phyloP scores from a whole-genome alignment of 2,113 vertebrate species.

The Pedionomus torquatus region DNA sequence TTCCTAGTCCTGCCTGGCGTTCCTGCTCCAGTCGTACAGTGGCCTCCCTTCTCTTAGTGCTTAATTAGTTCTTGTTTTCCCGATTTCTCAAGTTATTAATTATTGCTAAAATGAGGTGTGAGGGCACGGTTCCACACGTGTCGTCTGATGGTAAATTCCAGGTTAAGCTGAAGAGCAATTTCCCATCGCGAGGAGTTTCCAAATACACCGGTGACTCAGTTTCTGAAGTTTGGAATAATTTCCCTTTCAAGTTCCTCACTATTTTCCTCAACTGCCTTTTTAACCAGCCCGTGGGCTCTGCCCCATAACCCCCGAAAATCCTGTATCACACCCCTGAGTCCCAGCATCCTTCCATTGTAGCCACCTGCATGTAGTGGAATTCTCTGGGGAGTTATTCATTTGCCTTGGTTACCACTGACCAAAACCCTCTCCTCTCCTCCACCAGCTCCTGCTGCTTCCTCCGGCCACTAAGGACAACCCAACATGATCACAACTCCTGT shows the following conservation, averaged over 20 bases:
- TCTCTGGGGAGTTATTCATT: background rate
- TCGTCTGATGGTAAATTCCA: background rate
- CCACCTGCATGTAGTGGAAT: background rate
- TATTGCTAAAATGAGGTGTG: background rate
- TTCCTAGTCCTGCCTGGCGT: background rate
- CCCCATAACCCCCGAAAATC: background rate
- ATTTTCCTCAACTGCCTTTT: background rate
- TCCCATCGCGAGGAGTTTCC: background rate
- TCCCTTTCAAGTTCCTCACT: background rate
- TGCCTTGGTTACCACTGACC: background rate
- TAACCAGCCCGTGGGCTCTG: background rate
- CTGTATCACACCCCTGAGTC: rapidly evolving
- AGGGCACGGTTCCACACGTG: background rate
- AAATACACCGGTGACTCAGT: background rate
- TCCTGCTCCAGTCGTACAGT: background rate
- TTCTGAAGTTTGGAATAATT: background rate
- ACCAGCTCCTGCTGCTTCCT: background rate
- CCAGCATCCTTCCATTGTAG: background rate
- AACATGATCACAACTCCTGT: background rate
- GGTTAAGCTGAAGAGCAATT: background rate
- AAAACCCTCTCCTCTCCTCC: background rate
- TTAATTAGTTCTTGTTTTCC: background rate
- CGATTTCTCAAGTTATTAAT: background rate
- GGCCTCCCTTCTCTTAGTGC: background rate
- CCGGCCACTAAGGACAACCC: background rate